Base-by-base conservation (phyloP, 2,113 vertebrate species). In the Mesocricetus auratus region DNA sequence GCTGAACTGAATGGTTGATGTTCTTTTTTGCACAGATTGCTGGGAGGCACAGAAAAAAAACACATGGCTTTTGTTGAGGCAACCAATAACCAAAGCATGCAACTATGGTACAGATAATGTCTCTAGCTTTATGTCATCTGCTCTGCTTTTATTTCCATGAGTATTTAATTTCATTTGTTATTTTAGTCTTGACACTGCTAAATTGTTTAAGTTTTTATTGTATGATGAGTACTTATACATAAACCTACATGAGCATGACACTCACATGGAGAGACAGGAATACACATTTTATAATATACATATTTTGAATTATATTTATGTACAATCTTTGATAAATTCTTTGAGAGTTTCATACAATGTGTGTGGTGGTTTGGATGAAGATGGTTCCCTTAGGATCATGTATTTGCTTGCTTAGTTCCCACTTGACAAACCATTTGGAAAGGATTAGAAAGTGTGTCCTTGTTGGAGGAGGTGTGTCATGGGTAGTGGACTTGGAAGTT, bases 41-140 rank as follows among this genome's bases (percentile, higher is more conserved):
- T 86, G 12, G 95, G 91, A 95, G 92, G 47, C 36, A 90, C 31
- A 45, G 71, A 89, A 66, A 86, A 66, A 86, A 82, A 94, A 94
- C 56, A 62, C 56, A 71, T 21, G 26, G 2, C 85, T 50, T 64
- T 86, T 73, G 90, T 53, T 88, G 64, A 91, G 86, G 45, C 66
- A 77, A 89, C 45, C 89, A 68, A 87, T 75, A 94, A 82, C 85
- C 56, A 75, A 82, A 33, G 39, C 42, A 19, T 81, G 21, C 62
- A 56, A 73, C 78, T 39, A 64, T 83, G 56, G 17, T 66, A 56
- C 47, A 73, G 86, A 90, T n/a, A 29, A 89, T 74, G 79, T 36
- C 42, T 50, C 45, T 88, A 42, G 90, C 5, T 93, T 95, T 89
- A 86, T 93, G 89, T 93, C 83, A 64, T 87, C 22, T 89, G 8